phyloP scores from a whole-genome alignment of 2,113 vertebrate genomes.

The Delphinus delphis region DNA sequence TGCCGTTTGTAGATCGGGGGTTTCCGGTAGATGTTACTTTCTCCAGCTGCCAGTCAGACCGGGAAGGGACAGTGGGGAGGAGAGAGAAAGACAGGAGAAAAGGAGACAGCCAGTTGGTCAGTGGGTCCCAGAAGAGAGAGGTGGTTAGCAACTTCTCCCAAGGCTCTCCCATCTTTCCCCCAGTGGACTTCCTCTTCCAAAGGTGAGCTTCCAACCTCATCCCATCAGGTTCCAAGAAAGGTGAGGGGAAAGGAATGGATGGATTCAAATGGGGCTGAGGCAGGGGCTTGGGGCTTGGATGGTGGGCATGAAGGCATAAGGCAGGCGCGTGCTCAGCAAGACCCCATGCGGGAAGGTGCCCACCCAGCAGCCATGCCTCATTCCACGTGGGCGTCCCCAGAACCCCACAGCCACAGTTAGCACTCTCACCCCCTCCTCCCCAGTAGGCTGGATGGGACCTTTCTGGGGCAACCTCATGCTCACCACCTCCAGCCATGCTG shows the following conservation, averaged over 20 bases:
- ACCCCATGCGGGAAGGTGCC: constrained; percentile 67
- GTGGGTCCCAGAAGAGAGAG: constrained; percentile 47
- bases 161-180: not conserved
- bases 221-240: not conserved
- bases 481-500: not conserved
- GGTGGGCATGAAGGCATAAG: constrained; percentile 49
- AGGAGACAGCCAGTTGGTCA: constrained; percentile 70
- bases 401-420: not conserved
- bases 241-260: not conserved
- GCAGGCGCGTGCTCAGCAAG: constrained; percentile 61
- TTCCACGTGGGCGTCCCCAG: not conserved
- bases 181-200: not conserved
- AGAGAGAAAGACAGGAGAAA: constrained; percentile 47
- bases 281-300: not conserved
- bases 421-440: not conserved
- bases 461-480: not conserved
- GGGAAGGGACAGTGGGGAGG: constrained; percentile 49
- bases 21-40: constrained; percentile 98
- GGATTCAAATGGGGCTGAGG: not conserved
- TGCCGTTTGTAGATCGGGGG: constrained; percentile 98
- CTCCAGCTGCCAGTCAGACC: constrained; percentile 88
- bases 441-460: not conserved
- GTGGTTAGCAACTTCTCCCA: not conserved
- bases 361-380: not conserved
- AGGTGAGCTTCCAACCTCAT: not conserved